Percentiles rank a stretch among this genome's conserved stretches.
phyloP scores from a whole-genome alignment of 2,888 invertebrate species.

The Mellilla xanthometata region DNA sequence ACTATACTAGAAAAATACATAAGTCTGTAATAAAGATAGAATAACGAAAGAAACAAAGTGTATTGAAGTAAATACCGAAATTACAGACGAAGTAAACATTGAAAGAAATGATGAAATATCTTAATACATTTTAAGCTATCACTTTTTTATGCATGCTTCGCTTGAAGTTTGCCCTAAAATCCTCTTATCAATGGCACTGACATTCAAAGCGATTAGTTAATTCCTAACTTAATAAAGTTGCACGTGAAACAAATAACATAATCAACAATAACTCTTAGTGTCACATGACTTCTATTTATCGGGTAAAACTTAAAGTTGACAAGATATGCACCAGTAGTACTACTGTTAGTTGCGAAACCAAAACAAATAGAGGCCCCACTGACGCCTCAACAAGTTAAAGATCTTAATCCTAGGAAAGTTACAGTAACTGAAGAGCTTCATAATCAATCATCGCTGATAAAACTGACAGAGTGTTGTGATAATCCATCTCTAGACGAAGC shows the following conservation, averaged over 20 bases:
- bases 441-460: constrained; percentile 40
- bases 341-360: too few species aligned
- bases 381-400: background rate
- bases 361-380: too few species aligned
- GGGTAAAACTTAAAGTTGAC: too few species aligned
- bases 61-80: too few species aligned
- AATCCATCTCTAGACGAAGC: constrained; percentile 20
- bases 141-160: constrained; percentile 16
- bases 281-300: too few species aligned
- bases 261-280: too few species aligned
- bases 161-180: constrained; percentile 13
- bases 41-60: too few species aligned
- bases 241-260: background rate
- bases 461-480: constrained; percentile 30
- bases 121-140: constrained; percentile 14
- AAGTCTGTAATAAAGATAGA: too few species aligned
- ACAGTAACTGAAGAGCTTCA: constrained; percentile 29
- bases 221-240: background rate
- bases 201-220: constrained; percentile 1
- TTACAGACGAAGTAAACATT: too few species aligned
- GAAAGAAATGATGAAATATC: too few species aligned
- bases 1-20: too few species aligned
- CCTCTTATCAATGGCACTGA: constrained; percentile 9
- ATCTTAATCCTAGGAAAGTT: constrained; percentile 35
- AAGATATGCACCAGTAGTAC: too few species aligned